Evolutionary conservation across 2,888 invertebrate species (phyloP).

Genomic region (Scrobipalpa atriplicella): DNA sequence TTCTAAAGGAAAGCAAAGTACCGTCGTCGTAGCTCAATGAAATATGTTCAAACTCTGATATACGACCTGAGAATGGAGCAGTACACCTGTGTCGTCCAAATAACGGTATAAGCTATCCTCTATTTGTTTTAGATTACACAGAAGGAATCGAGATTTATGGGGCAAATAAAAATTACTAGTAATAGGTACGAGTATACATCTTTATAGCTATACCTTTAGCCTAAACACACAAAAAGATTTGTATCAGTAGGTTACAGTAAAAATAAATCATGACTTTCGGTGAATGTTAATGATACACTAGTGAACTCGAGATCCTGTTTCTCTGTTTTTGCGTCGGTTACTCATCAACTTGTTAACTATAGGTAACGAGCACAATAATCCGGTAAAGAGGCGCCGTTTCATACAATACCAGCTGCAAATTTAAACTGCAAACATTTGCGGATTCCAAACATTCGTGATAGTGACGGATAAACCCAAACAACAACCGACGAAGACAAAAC

Average conservation of each 20-base stretch:
- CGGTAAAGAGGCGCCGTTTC: slow-evolving; percentile 19
- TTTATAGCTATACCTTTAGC: not conserved
- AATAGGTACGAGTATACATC: not conserved
- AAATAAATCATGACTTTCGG: not conserved
- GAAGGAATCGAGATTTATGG: slow-evolving; percentile 45
- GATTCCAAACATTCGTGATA: slow-evolving; percentile 6
- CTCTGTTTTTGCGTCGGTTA: slow-evolving; percentile 16
- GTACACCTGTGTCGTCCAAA: slow-evolving; percentile 49
- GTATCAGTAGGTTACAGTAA: not conserved
- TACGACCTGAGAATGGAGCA: slow-evolving; percentile 39
- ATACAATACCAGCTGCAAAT: slow-evolving; percentile 21
- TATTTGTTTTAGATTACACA: slow-evolving; percentile 45
- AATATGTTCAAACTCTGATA: slow-evolving; percentile 37
- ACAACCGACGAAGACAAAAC: not conserved
- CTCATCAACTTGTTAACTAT: slow-evolving; percentile 27
- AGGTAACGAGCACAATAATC: slow-evolving; percentile 21
- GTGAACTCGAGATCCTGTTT: slow-evolving; percentile 21
- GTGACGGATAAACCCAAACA: slow-evolving; percentile 17
- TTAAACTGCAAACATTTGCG: slow-evolving; percentile 20
- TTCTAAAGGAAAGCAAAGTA: slow-evolving; percentile 1
- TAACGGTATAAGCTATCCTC: slow-evolving; percentile 55
- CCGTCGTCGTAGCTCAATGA: slow-evolving; percentile 31
- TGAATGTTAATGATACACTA: slow-evolving; percentile 13
- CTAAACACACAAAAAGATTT: not conserved
- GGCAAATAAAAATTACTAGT: slow-evolving; percentile 41